Evolutionary conservation across 2,113 vertebrate genomes (phyloP), one percentile per base, ranked within the genome.

Genomic region (Oxyura jamaicensis): DNA sequence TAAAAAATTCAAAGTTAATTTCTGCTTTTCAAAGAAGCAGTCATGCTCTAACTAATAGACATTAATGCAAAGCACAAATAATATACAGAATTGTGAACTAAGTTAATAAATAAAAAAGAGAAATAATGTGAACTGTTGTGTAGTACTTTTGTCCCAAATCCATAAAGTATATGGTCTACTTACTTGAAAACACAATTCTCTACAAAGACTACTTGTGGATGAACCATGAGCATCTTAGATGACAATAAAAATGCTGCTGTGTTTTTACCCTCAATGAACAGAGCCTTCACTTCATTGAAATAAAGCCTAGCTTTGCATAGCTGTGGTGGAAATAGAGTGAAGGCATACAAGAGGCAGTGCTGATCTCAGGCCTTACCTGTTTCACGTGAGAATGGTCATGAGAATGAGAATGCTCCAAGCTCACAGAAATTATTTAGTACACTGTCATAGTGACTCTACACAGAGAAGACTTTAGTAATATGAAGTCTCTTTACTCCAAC

Each of bases 401-500:
- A 86, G 59, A 95, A 0, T 29, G 55, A 86, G 59, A 95, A 88
- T 62, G 8, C 9, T 60, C 21, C 5, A 52, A 75, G 50, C 35
- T 63, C 53, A n/a, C 8, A 59, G 33, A 67, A 83, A 28, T 31
- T 58, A 18, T 72, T 90, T 83, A 41, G 52, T 28, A 75, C 48
- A 41, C 55, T 84, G 93, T 60, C 39, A 36, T 74, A 95, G 39
- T 59, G 48, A 63, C 58, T 58, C 17, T 42, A 52, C 36, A 53
- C 63, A 87, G 56, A 4, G 41, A 86, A 95, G 91, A 75, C 93
- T 92, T 94, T 29, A 90, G 83, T 86, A 85, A 87, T 72, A 44
- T 46, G 46, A 95, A 95, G 65, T 41, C n/a, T 79, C 78, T 96
- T 92, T 75, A 76, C 35, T 96, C 92, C 39, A 44, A 88, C 67